Evolutionary conservation across 2,113 vertebrate species (phyloP).

Genomic region (Phocoena sinus): DNA sequence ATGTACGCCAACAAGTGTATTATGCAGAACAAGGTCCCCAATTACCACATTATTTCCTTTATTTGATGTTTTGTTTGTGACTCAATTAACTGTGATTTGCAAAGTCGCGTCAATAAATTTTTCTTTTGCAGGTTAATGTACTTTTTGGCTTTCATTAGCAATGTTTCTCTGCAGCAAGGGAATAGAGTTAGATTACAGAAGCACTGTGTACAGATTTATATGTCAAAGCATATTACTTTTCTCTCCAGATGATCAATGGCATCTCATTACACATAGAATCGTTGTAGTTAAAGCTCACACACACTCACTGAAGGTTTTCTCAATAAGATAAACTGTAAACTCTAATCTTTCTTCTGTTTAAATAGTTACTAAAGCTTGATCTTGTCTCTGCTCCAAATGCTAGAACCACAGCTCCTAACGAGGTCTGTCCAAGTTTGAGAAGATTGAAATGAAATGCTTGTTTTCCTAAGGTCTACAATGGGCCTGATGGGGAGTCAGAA

Average conservation of each 20-base stretch:
- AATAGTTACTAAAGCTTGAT: background rate
- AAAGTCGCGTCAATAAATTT: conserved; percentile 74
- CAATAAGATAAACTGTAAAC: background rate
- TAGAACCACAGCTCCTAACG: conserved; percentile 18
- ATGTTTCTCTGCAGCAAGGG: conserved; percentile 39
- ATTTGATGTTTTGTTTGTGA: conserved; percentile 79
- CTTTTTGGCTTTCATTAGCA: conserved; percentile 71
- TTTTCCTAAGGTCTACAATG: conserved; percentile 71
- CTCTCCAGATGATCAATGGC: conserved; percentile 41
- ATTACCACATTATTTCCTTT: conserved; percentile 79
- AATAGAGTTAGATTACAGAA: conserved; percentile 58
- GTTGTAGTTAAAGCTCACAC: background rate
- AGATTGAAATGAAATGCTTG: conserved; percentile 40
- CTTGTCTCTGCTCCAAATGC: background rate
- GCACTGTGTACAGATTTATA: conserved; percentile 56
- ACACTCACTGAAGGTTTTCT: background rate
- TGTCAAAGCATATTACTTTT: conserved; percentile 59
- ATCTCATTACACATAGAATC: conserved; percentile 53
- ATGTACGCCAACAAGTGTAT: conserved; percentile 79
- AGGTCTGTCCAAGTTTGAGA: conserved; percentile 4
- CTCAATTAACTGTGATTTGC: conserved; percentile 78
- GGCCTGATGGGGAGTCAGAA: conserved; percentile 42
- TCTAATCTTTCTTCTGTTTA: conserved; percentile 9
- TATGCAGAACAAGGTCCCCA: conserved; percentile 74
- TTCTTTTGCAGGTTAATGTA: conserved; percentile 51